Evolutionary conservation across 2,888 invertebrate genomes (phyloP).

Genomic region (Parnassius smintheus): DNA sequence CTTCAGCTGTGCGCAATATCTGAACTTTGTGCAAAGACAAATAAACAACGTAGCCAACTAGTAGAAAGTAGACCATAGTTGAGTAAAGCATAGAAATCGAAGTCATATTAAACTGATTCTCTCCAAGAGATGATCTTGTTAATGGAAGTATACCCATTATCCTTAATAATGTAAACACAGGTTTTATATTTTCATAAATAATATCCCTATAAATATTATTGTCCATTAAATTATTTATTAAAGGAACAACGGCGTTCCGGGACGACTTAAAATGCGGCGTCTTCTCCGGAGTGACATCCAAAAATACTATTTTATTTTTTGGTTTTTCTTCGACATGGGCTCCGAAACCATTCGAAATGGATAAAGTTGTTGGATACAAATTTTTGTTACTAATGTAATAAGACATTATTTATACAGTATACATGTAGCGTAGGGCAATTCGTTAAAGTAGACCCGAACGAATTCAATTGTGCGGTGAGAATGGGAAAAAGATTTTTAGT

Average conservation of each 20-base stretch:
- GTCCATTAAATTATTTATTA: slow-evolving; percentile 57
- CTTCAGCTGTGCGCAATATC: slow-evolving; percentile 82
- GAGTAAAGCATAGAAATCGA: slow-evolving; percentile 83
- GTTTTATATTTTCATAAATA: slow-evolving; percentile 71
- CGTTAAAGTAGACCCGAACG: slow-evolving; percentile 36
- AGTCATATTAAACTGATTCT: slow-evolving; percentile 70
- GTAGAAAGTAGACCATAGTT: slow-evolving; percentile 65
- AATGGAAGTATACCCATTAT: slow-evolving; percentile 84
- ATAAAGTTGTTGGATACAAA: slow-evolving; percentile 45
- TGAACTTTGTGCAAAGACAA: slow-evolving; percentile 83
- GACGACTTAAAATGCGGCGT: slow-evolving; percentile 53
- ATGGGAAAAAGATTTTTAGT: slow-evolving; percentile 41
- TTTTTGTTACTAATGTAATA: slow-evolving; percentile 50
- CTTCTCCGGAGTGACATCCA: slow-evolving; percentile 65
- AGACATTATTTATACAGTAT: slow-evolving; percentile 44
- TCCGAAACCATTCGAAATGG: slow-evolving; percentile 60
- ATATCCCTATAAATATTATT: slow-evolving; percentile 62
- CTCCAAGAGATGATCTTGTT: slow-evolving; percentile 69
- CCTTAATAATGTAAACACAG: slow-evolving; percentile 67
- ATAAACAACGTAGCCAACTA: slow-evolving; percentile 81
- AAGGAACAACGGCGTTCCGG: slow-evolving; percentile 55
- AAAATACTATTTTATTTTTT: slow-evolving; percentile 58
- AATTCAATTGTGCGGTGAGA: slow-evolving; percentile 38
- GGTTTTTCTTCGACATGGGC: slow-evolving; percentile 52
- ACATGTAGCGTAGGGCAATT: too few species aligned